Conservation (phyloP, 2,113 vertebrate species). For the Formicarius rufipectus region DNA sequence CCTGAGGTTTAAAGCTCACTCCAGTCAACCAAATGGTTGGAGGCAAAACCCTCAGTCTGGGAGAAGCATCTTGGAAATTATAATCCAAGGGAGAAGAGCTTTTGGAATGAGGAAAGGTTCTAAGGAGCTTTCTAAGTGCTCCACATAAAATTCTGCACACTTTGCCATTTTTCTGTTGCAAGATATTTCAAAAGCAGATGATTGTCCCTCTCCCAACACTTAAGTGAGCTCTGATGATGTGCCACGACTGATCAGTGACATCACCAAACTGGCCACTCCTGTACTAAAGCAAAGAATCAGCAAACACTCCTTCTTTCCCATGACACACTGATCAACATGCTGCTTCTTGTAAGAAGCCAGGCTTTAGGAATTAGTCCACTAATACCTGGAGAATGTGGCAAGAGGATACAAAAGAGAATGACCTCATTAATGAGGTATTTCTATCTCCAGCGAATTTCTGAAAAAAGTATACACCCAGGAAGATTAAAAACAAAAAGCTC, state of each 20-base stretch:
- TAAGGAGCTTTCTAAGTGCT: not conserved
- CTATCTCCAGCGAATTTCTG: not conserved
- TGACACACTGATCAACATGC: not conserved
- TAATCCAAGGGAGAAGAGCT: accelerated
- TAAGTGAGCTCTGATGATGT: not conserved
- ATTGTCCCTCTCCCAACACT: not conserved
- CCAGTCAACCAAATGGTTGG: not conserved
- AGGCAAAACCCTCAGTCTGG: not conserved
- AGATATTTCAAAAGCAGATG: not conserved
- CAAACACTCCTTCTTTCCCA: not conserved
- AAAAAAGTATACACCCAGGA: not conserved
- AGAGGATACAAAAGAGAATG: not conserved
- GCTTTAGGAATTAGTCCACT: not conserved
- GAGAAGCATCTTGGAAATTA: not conserved
- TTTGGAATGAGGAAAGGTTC: not conserved
- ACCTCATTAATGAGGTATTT: not conserved
- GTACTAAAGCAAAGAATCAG: not conserved
- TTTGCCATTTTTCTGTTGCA: not conserved
- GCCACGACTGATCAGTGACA: not conserved
- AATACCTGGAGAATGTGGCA: not conserved
- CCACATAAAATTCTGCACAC: not conserved
- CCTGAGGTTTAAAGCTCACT: not conserved
- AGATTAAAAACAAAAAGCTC: not conserved
- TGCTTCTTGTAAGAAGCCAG: not conserved
- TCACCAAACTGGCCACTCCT: not conserved